Evolutionary conservation across 2,797 vertebrate genomes (phyloP).

Genomic region (Ispidina picta): DNA sequence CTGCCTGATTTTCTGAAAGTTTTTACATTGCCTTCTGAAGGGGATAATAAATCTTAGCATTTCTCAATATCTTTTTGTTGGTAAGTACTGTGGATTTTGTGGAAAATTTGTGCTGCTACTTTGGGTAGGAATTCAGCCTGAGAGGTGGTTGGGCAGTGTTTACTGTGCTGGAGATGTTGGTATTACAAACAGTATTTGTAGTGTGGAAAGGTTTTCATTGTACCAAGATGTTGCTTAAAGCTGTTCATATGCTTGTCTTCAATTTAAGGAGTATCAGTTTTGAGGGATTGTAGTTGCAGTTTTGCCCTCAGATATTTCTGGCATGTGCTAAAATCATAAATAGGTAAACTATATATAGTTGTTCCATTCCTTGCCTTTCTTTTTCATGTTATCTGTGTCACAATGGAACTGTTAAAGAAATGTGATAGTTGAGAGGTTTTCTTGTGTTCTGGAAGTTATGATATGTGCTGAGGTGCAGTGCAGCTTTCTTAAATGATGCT

Average conservation of each 20-base stretch:
- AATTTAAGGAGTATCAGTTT: neutral
- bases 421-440: neutral
- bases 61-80: neutral
- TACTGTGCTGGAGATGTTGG: neutral
- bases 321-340: constrained; percentile 21
- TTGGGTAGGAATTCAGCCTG: neutral
- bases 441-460: neutral
- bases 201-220: neutral
- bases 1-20: neutral
- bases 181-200: neutral
- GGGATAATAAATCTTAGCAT: neutral
- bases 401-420: neutral
- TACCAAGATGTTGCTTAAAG: neutral
- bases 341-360: constrained; percentile 35
- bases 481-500: neutral
- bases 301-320: constrained; percentile 11
- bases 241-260: neutral
- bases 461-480: neutral
- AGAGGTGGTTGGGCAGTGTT: neutral
- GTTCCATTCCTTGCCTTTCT: neutral
- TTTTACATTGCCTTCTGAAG: neutral
- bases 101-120: neutral
- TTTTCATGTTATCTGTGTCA: neutral
- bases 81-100: neutral
- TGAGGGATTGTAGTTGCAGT: neutral